Conservation (phyloP, 2,888 invertebrate genomes). For the Flexamia atlantica region DNA sequence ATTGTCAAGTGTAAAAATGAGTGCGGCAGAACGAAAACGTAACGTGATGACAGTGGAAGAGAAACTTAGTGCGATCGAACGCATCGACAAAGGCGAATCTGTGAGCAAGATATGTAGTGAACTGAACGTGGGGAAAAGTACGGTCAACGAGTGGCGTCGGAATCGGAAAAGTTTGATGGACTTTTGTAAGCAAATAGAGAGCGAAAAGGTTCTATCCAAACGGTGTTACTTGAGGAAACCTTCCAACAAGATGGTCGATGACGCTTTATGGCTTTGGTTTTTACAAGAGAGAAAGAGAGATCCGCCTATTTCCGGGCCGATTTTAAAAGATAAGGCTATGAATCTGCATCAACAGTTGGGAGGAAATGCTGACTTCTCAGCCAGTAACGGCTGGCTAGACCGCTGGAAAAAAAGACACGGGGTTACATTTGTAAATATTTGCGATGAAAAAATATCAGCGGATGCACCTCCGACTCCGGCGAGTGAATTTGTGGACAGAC, state of each 20-base stretch:
- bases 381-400: slow-evolving; percentile 65
- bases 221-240: not conserved
- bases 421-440: slow-evolving; percentile 60
- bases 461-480: slow-evolving; percentile 58
- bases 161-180: slow-evolving; percentile 27
- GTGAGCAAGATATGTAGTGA: slow-evolving; percentile 1
- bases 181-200: slow-evolving; percentile 62
- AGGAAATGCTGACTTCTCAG: slow-evolving; percentile 53
- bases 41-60: slow-evolving; percentile 15
- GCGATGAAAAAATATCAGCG: slow-evolving; percentile 65
- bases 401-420: slow-evolving; percentile 65
- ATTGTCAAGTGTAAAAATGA: not conserved
- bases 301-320: slow-evolving; percentile 19
- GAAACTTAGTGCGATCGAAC: slow-evolving; percentile 9
- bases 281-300: slow-evolving; percentile 62
- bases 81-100: slow-evolving; percentile 26
- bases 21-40: slow-evolving; percentile 22
- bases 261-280: slow-evolving; percentile 64
- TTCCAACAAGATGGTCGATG: not conserved
- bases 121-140: slow-evolving; percentile 38
- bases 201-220: not conserved
- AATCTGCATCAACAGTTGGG: slow-evolving; percentile 63
- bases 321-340: slow-evolving; percentile 65
- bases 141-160: slow-evolving; percentile 10
- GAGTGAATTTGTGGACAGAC: slow-evolving; percentile 46